phyloP scores from a whole-genome alignment of 2,113 vertebrate species.

The Bufo bufo region DNA sequence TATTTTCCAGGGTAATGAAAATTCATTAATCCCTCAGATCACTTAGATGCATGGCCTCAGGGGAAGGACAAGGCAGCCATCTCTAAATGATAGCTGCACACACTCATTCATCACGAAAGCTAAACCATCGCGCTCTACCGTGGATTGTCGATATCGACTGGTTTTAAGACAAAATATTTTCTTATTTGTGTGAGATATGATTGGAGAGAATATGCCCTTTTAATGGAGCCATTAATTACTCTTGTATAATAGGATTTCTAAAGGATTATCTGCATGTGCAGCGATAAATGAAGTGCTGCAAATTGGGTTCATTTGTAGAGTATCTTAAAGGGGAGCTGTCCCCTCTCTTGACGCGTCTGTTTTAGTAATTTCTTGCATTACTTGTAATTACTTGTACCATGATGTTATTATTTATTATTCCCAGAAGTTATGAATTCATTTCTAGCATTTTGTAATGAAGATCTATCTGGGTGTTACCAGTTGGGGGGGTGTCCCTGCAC shows the following conservation, averaged over 20 bases:
- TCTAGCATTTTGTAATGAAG: too few relatives aligned
- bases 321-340: too few relatives aligned
- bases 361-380: too few relatives aligned
- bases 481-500: too few relatives aligned
- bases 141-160: not conserved
- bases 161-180: conserved; percentile 14
- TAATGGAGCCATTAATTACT: not conserved
- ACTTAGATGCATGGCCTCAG: conserved; percentile 28
- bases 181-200: conserved; percentile 24
- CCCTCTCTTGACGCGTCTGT: too few relatives aligned
- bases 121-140: not conserved
- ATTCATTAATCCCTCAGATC: conserved; percentile 61
- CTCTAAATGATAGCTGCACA: conserved; percentile 33
- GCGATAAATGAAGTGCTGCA: not conserved
- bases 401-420: too few relatives aligned
- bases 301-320: not conserved
- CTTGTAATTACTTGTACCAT: too few relatives aligned
- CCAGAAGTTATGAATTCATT: too few relatives aligned
- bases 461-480: too few relatives aligned
- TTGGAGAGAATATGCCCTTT: not conserved
- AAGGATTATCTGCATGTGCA: not conserved
- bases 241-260: not conserved
- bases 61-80: conserved; percentile 26
- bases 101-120: conserved; percentile 29
- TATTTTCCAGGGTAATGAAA: conserved; percentile 64